Conservation (phyloP, 2,113 vertebrate genomes). For the Climacteris rufus region DNA sequence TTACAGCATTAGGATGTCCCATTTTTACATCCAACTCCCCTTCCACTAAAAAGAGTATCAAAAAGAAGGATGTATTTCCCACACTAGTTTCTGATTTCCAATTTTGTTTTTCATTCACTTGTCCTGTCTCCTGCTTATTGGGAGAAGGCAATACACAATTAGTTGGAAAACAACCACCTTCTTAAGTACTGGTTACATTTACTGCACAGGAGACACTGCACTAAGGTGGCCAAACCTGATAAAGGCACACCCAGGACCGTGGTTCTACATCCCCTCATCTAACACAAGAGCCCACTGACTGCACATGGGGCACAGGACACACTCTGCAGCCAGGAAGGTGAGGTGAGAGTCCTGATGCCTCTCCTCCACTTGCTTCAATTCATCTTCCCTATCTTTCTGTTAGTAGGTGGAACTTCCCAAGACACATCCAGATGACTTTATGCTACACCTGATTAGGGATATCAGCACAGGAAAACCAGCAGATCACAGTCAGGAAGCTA, state of each 20-base stretch:
- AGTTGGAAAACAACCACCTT: fast-evolving
- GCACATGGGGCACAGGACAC: neutral
- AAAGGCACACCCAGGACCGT: neutral
- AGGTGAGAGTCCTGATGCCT: neutral
- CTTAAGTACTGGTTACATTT: neutral
- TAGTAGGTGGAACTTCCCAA: neutral
- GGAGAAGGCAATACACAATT: neutral
- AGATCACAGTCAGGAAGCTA: neutral
- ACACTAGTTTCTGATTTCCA: neutral
- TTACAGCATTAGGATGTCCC: neutral
- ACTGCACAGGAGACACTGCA: fast-evolving
- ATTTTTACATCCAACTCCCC: neutral
- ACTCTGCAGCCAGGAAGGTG: neutral
- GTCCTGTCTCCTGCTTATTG: neutral
- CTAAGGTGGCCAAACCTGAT: neutral
- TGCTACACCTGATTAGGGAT: neutral
- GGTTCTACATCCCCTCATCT: neutral
- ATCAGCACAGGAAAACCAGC: neutral
- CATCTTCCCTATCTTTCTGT: neutral
- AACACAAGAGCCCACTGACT: neutral
- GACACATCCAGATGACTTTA: neutral
- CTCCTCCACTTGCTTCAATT: neutral
- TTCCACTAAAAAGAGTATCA: neutral
- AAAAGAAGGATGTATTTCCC: neutral
- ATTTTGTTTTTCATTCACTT: neutral